phyloP scores from a whole-genome alignment of 2,888 invertebrate genomes.

The Stictocephala bisonia region DNA sequence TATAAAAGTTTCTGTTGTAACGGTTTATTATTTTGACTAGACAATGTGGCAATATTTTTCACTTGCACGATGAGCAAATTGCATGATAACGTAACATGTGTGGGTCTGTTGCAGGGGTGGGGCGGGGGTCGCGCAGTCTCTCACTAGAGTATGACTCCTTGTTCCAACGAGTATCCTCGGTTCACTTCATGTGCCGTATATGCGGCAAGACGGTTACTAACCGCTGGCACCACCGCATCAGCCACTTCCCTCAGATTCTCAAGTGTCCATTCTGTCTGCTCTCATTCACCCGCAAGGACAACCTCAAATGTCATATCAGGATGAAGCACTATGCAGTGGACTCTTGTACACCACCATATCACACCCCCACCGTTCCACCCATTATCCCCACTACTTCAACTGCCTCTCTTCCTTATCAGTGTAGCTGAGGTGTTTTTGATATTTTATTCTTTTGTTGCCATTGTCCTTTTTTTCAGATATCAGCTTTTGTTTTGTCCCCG shows the following conservation, averaged over 20 bases:
- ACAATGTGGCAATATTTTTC: too few relatives aligned
- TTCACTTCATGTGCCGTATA: conserved; percentile 67
- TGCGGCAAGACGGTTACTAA: conserved; percentile 76
- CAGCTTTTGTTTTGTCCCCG: too few relatives aligned
- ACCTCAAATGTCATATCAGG: conserved; percentile 74
- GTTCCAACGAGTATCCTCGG: conserved; percentile 51
- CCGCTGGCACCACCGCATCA: conserved; percentile 71
- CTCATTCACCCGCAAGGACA: conserved; percentile 74
- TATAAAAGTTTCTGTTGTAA: too few relatives aligned
- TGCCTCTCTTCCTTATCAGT: not conserved
- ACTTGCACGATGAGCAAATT: too few relatives aligned
- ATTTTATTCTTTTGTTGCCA: too few relatives aligned
- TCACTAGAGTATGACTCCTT: conserved; percentile 52
- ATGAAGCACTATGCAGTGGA: conserved; percentile 68
- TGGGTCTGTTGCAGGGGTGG: conserved; percentile 30
- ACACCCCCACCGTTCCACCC: not conserved
- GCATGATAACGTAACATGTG: too few relatives aligned
- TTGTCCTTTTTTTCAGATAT: too few relatives aligned
- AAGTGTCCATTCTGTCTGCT: conserved; percentile 73
- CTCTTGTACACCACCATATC: not conserved
- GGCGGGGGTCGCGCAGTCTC: conserved; percentile 6
- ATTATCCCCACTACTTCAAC: not conserved
- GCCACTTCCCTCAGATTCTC: conserved; percentile 53
- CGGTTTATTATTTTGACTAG: too few relatives aligned
- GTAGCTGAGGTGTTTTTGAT: too few relatives aligned